Evolutionary conservation across 1,140 invertebrate species (phyloP), one percentile per base, ranked within the genome.

Genomic region (Lithobius niger): DNA sequence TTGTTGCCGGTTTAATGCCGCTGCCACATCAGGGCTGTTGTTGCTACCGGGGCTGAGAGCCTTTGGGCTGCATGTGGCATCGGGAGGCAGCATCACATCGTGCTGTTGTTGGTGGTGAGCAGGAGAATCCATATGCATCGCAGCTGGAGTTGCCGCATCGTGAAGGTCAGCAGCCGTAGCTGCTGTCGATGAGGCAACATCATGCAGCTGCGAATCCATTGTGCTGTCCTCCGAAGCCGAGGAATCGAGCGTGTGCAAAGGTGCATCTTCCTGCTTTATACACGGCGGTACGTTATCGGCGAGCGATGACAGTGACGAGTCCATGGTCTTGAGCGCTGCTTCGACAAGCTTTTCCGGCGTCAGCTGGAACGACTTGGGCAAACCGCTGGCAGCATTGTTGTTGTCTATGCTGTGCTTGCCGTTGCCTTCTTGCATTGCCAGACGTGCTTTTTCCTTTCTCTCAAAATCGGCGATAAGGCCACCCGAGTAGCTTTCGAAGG

Each of bases 401-500:
- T 45, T 19, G 6, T 45, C 43, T 13, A 36, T 36, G n/a, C 31
- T 10, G 10, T n/a, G 10, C n/a, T 36, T 36, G 16, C 16, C 22
- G 6, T 45, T 45, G 22, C 6, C 4, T 19, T 19, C 3, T 21
- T 10, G 43, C n/a, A n/a, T n/a, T n/a, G n/a, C n/a, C n/a, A n/a
- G n/a, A n/a, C n/a, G n/a, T 40, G 10, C 31, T 40, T 40, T 40
- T 19, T 50, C 48, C 13, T 27, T 50, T 26, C 27, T 50, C 24
- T 24, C 4, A 6, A 18, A 19, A 19, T 27, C 10, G 16, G 48
- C 4, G 16, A 27, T 13, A 25, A 50, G 6, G 60, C 74, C 74
- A 31, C 81, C 82, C 52, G 80, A 82, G 59, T 85, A 84, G 4
- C 82, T 82, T 65, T 82, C 80, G 65, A 84, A 83, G 1, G 82